Evolutionary conservation across 37 sponge, comb jelly and placozoan species (phyloP).

Genomic region (Ephydatia muelleri): DNA sequence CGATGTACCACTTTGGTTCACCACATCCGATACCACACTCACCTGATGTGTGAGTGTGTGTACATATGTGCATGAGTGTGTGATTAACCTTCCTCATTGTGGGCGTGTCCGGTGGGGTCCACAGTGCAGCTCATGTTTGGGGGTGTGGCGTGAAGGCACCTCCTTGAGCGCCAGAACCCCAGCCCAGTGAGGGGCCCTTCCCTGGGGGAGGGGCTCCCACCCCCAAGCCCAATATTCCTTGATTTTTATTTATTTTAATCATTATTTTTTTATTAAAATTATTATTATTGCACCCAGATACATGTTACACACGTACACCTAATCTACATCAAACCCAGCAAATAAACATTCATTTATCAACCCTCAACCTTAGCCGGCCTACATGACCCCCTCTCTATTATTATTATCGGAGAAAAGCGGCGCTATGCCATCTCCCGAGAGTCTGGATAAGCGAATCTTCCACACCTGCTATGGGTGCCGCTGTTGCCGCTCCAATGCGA

Average conservation of each 20-base stretch:
- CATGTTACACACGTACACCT: no score
- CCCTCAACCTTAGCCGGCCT: neutral
- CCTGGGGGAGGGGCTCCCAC: neutral
- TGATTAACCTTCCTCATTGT: neutral
- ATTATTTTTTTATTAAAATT: no score
- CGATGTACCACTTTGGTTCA: no score
- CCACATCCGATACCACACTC: no score
- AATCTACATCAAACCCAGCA: no score
- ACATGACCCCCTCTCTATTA: neutral
- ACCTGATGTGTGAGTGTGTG: no score
- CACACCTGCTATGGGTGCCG: constrained; percentile 23
- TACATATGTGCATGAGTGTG: no score
- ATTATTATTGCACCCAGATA: no score
- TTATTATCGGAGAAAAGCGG: constrained; percentile 12
- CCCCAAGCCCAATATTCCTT: neutral
- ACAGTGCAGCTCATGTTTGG: neutral
- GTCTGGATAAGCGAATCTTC: constrained; percentile 22
- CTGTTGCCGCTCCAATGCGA: constrained; percentile 33
- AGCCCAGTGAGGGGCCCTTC: neutral
- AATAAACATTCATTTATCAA: neutral
- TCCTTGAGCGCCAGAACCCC: neutral
- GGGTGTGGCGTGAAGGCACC: neutral
- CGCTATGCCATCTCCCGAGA: constrained; percentile 32
- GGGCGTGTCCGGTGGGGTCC: neutral
- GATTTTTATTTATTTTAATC: no score